Evolutionary conservation across 2,797 vertebrate species (phyloP).

Genomic region (Ceryle rudis): DNA sequence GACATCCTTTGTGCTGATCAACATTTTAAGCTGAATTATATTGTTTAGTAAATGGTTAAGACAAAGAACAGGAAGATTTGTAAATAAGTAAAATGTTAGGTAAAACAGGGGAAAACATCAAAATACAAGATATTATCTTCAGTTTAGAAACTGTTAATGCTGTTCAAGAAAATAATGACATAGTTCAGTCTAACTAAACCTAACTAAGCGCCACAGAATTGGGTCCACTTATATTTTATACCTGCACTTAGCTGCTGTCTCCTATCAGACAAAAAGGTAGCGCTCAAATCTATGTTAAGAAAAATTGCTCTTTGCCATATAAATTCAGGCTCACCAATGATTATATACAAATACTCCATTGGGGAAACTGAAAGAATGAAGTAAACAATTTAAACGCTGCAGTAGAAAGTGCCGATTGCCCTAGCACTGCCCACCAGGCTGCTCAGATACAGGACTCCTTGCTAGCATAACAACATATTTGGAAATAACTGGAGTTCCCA

Average conservation of each 20-base stretch:
- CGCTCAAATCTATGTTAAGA: not conserved
- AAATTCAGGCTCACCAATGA: not conserved
- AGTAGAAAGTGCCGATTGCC: not conserved
- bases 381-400: not conserved
- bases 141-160: not conserved
- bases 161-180: not conserved
- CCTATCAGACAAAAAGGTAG: not conserved
- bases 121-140: not conserved
- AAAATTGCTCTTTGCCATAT: not conserved
- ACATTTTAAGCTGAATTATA: conserved; percentile 20
- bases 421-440: not conserved
- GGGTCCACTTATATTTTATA: not conserved
- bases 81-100: not conserved
- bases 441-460: not conserved
- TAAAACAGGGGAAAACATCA: not conserved
- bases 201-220: not conserved
- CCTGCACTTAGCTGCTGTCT: not conserved
- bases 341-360: not conserved
- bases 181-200: not conserved
- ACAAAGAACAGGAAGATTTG: not conserved
- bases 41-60: conserved; percentile 2
- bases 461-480: not conserved
- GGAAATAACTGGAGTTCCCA: not conserved
- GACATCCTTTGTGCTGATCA: conserved; percentile 33
- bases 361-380: conserved; percentile 10